Base-by-base conservation (phyloP, 2,888 invertebrate species). In the Nomada fucata region DNA sequence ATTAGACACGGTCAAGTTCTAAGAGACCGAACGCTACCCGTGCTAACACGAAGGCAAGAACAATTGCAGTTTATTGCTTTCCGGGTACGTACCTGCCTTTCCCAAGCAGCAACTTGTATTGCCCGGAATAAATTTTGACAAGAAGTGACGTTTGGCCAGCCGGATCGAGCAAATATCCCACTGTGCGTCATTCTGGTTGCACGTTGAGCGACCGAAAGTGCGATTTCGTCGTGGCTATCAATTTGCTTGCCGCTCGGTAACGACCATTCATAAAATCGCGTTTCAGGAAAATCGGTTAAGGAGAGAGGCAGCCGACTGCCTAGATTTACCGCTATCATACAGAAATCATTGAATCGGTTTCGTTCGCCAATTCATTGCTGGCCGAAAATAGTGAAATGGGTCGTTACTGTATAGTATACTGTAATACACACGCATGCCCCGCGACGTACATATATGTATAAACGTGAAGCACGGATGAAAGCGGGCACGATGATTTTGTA, bases 241-340 rank as follows among this genome's bases (percentile, higher is more conserved):
- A 29, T 44, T 36, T 64, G 44, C 29, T 10, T 5, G 18, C 15
- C 47, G 55, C 67, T 57, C 23, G 23, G 59, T 20, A 67, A 57
- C 50, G n/a, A 26, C 11, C 59, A 47, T 65, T 73, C 73, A 65
- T 73, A 65, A 73, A 73, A 63, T 73, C 44, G 65, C 65, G 65
- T 57, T 29, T 13, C 20, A 20, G 47, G n/a, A 13, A 57, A 26
- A 73, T 73, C 73, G 47, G 44, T 65, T 57, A 65, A 73, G 57
- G 65, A 36, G 59, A 55, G 36, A 68, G 76, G 52, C 11, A 71
- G 67, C 9, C 36, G 36, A 36, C 52, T 13, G 61, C 71, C 29
- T 44, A 42, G 69, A 63, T 57, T 60, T 57, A 75, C 44, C 52
- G 42, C 20, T 42, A 36, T 23, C 36, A 42, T 63, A 57, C 50